Evolutionary conservation across 2,797 vertebrate species (phyloP), one percentile per base, ranked within the genome.

Genomic region (Myotis daubentonii): DNA sequence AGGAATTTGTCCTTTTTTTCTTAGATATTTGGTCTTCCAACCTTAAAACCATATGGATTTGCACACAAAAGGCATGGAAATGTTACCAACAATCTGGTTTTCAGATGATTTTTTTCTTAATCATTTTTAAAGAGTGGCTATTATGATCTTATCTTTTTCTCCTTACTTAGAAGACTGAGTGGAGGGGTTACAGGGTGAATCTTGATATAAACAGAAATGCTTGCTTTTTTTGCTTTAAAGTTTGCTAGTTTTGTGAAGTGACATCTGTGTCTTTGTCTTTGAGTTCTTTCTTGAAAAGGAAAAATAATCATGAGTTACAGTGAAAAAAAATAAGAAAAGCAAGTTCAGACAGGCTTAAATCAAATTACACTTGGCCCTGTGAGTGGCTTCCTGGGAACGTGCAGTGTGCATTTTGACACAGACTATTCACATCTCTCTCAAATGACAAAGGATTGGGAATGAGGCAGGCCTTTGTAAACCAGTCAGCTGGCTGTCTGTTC

Each of bases 311-410:
- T 55, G 55, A 81, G 47, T 25, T 87, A 60, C 17, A 17, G 47
- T 25, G n/a, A 74, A 81, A 60, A 82, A 92, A 90, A 76, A 75
- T 84, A 33, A 93, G 41, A 92, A 87, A 79, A 93, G 49, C 87
- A 96, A 96, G 96, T 92, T 91, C 51, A 93, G 95, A 71, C 96
- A 96, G 25, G 92, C 74, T 97, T 91, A 87, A 74, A 93, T 71
- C 81, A 96, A 96, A 96, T 95, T 89, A 83, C 53, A 66, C 8
- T 71, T 62, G 51, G 85, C 76, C 65, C 33, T 49, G 17, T 36
- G 72, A 89, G 57, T 85, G 55, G 44, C 81, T 84, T 94, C 51
- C 51, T 60, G 60, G 65, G 72, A 81, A 36, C 36, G 33, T 68
- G 44, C 20, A 51, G 13, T 49, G n/a, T 92, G 79, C 17, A 19